These are phyloP conservation scores for Chromis chromis DNA, from an alignment of 2,797 vertebrate species.

Conservation along the genomic window DNA sequence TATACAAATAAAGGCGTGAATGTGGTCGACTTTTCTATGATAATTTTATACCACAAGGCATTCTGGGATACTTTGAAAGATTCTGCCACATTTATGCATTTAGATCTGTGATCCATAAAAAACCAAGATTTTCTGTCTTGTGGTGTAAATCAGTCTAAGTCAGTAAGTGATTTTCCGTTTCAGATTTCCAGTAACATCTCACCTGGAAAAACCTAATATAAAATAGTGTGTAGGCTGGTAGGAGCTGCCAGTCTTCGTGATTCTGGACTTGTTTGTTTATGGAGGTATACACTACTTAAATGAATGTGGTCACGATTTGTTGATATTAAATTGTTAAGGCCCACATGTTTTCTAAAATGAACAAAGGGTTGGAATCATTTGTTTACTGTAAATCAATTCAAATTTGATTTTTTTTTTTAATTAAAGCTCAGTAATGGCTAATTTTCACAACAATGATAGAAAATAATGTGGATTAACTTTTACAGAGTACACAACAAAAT, in stretches of 20 bases:
- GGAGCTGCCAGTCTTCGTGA: conserved; percentile 8
- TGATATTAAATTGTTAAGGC: background rate
- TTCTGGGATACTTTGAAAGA: too few species aligned
- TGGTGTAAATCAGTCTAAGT: background rate
- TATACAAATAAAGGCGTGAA: too few species aligned
- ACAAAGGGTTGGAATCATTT: background rate
- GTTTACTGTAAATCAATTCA: background rate
- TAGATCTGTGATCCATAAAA: background rate
- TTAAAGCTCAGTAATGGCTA: background rate
- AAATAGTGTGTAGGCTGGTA: conserved; percentile 8
- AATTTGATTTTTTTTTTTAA: too few species aligned
- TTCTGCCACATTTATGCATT: background rate
- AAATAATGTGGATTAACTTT: background rate
- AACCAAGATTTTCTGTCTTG: background rate
- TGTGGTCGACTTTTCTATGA: too few species aligned
- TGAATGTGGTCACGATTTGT: background rate
- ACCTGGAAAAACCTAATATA: conserved; percentile 4
- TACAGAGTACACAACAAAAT: background rate
- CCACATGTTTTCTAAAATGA: background rate
- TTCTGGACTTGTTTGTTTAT: conserved; percentile 8
- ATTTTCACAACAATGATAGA: background rate
- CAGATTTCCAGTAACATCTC: background rate
- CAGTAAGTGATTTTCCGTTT: background rate
- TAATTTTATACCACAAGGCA: too few species aligned
- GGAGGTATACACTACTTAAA: background rate